phyloP scores from a whole-genome alignment of 2,113 vertebrate species.

The Thinocorus orbignyianus region DNA sequence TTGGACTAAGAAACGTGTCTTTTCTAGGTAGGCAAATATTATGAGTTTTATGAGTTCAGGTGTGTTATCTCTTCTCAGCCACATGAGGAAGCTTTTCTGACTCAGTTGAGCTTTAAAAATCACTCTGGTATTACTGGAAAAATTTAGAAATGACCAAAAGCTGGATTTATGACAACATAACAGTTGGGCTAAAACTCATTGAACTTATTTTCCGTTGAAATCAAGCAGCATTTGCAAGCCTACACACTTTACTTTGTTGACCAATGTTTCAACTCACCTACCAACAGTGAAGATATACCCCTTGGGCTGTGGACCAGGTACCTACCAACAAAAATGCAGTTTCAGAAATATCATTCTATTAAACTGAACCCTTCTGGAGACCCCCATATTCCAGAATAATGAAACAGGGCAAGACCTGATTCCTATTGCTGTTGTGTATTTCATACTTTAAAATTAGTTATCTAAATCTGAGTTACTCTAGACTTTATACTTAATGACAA shows the following conservation, averaged over 20 bases:
- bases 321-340: background rate
- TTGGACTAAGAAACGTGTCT: constrained; percentile 23
- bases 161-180: background rate
- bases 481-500: background rate
- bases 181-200: background rate
- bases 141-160: background rate
- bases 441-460: background rate
- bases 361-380: background rate
- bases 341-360: background rate
- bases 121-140: background rate
- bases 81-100: background rate
- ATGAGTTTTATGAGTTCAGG: background rate
- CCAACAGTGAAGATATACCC: background rate
- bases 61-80: background rate
- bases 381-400: background rate
- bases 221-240: background rate
- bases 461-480: background rate
- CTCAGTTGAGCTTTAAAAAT: constrained; percentile 1
- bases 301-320: background rate
- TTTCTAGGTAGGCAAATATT: constrained; percentile 37
- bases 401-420: background rate
- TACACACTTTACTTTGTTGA: background rate
- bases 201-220: background rate
- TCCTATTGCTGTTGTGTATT: background rate
- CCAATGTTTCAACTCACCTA: background rate